Percentiles rank a stretch among this genome's conserved stretches.
These are phyloP conservation scores for Neoscelio sp. DNA, from an alignment of 2,888 invertebrate species.

Conservation along the genomic window DNA sequence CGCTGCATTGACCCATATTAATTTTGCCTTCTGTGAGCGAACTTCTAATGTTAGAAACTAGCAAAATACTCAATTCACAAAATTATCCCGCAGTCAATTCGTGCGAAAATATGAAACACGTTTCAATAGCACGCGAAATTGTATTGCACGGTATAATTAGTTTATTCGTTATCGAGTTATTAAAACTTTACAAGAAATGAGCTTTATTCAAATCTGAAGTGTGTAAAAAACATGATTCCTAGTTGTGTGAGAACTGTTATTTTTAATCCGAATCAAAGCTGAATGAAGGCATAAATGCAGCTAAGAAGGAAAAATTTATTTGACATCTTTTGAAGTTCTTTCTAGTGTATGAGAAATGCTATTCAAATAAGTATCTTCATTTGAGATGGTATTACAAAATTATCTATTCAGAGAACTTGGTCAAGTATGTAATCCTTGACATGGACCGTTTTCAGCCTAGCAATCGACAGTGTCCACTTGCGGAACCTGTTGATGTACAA, in stretches of 20 bases:
- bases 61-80: conserved; percentile 32
- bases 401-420: conserved; percentile 52
- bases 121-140: conserved; percentile 21
- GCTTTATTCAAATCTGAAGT: too few species aligned
- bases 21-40: conserved; percentile 30
- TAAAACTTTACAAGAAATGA: conserved; percentile 17
- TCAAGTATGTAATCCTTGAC: conserved; percentile 57
- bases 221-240: not conserved
- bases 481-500: conserved; percentile 41
- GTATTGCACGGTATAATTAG: conserved; percentile 26
- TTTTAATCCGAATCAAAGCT: conserved; percentile 14
- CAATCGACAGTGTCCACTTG: conserved; percentile 42
- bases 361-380: too few species aligned
- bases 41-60: conserved; percentile 37
- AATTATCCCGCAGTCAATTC: conserved; percentile 41
- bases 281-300: not conserved
- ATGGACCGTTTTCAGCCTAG: conserved; percentile 41
- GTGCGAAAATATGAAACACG: conserved; percentile 27
- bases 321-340: conserved; percentile 9
- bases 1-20: conserved; percentile 56
- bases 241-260: conserved; percentile 2
- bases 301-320: conserved; percentile 7
- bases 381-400: conserved; percentile 50
- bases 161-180: conserved; percentile 7
- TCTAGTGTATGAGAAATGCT: too few species aligned